Conservation (phyloP, 2,888 invertebrate genomes). For the Punctoribates punctum region DNA sequence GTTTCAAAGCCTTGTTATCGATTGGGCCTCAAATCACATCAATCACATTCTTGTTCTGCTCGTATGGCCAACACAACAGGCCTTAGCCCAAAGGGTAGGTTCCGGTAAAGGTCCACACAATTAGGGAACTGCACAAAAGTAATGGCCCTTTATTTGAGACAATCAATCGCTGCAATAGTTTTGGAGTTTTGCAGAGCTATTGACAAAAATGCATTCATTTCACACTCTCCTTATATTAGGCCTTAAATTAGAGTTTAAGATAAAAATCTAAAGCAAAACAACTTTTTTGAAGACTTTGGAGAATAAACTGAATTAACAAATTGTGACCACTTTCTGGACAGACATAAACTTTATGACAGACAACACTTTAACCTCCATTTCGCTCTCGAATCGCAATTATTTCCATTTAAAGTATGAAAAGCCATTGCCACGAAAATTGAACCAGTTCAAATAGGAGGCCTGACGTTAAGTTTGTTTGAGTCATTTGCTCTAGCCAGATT, state of each 20-base stretch:
- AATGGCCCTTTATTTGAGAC: constrained; percentile 15
- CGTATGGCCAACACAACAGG: constrained; percentile 5
- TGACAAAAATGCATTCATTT: constrained; percentile 12
- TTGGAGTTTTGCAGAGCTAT: background rate
- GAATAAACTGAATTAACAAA: constrained; percentile 1
- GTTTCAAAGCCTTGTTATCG: constrained; percentile 29
- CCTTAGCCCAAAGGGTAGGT: constrained; percentile 18
- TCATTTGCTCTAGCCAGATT: too few species aligned
- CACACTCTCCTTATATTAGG: constrained; percentile 10
- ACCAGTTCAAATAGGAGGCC: too few species aligned
- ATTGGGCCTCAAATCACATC: constrained; percentile 26
- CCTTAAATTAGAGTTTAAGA: background rate
- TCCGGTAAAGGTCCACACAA: background rate
- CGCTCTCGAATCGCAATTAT: too few species aligned
- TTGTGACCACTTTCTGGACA: background rate
- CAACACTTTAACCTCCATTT: too few species aligned
- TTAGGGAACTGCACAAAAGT: constrained; percentile 6
- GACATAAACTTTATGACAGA: constrained; percentile 4
- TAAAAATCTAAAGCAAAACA: constrained; percentile 13
- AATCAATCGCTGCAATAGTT: constrained; percentile 16
- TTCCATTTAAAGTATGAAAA: too few species aligned
- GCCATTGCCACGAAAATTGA: too few species aligned
- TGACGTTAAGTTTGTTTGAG: too few species aligned
- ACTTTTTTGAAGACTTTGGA: background rate
- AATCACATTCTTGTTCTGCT: constrained; percentile 19